Base-by-base conservation (phyloP, 2,797 vertebrate species). In the Neopelma chrysocephalum region DNA sequence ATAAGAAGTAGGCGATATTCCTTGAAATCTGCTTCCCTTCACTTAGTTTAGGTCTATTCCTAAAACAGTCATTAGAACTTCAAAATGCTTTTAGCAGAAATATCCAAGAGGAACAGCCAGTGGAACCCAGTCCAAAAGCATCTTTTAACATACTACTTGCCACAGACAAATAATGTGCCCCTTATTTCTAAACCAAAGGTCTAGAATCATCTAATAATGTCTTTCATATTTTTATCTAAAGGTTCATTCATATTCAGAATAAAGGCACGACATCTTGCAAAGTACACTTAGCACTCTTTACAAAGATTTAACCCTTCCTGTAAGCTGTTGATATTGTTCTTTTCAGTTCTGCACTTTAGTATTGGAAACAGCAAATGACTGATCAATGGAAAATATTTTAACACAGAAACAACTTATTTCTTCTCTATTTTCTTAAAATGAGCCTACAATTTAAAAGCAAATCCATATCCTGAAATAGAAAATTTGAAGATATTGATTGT, bases 341-440 rank as follows among this genome's bases (percentile, higher is more conserved):
- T 95, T 87, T 92, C 76, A 87, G 65, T 71, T 94, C 71, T 61
- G 38, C 13, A 42, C 70, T 89, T 87, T 4, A 73, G 56, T 79
- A 76, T 70, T 93, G 90, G 66, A 82, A 91, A 93, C 66, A 78
- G 47, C 61, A 90, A 86, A 95, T 80, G 72, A 86, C 84, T 93
- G 73, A 96, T 95, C 93, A 89, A 96, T 82, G 57, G 82, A 94
- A 96, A 96, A 84, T 78, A 90, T 76, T 95, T 86, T 94, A 83
- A 51, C 70, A 73, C 54, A 82, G 90, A 87, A 87, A 93, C 72
- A 94, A 88, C 76, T 76, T 76, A 86, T 60, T 88, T 95, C 77
- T 89, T 50, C 80, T 82, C 73, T 94, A 87, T 89, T 94, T 94
- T 80, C 78, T 86, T 90, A 91, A 94, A 95, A 93, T 72, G 61